Percentiles rank a stretch among this genome's conserved stretches.
Conservation (phyloP, 2,113 vertebrate species). For the Neolamprologus fasciatus region DNA sequence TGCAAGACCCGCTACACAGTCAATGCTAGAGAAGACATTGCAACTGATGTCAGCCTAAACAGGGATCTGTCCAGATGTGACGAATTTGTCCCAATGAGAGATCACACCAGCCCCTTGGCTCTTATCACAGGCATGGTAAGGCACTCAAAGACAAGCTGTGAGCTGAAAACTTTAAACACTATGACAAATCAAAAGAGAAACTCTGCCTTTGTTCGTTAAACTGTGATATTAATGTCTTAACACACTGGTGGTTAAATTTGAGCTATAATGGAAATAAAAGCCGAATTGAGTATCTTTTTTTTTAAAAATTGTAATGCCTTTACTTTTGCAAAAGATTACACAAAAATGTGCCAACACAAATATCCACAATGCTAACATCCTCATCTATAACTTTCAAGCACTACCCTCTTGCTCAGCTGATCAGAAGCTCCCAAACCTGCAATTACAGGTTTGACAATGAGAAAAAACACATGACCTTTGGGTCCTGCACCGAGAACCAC, state of each 20-base stretch:
- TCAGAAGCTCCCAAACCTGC: slow-evolving; percentile 84
- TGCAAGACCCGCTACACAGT: slow-evolving; percentile 77
- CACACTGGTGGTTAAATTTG: neutral
- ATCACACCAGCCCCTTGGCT: slow-evolving; percentile 83
- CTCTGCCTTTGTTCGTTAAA: neutral
- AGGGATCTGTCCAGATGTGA: slow-evolving; percentile 82
- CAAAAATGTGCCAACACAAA: neutral
- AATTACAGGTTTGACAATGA: slow-evolving; percentile 83
- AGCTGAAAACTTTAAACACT: neutral
- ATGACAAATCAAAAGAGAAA: neutral
- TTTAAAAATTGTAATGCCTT: neutral
- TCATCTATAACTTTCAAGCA: slow-evolving; percentile 60
- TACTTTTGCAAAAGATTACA: neutral
- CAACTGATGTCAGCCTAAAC: slow-evolving; percentile 76
- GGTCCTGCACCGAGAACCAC: slow-evolving; percentile 82
- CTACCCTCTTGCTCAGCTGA: slow-evolving; percentile 72
- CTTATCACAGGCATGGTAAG: slow-evolving; percentile 82
- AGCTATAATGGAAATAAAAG: neutral
- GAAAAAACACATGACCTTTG: slow-evolving; percentile 80
- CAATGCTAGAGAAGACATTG: slow-evolving; percentile 69
- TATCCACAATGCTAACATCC: neutral
- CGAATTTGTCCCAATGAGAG: slow-evolving; percentile 74
- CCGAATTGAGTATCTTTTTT: neutral
- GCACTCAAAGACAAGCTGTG: neutral
- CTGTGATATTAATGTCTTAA: neutral